A percentile compares a stretch with the other conserved stretches of the same genome.
Evolutionary conservation across 2,888 invertebrate species (phyloP).

Genomic region (Lasioglossum calceatum): DNA sequence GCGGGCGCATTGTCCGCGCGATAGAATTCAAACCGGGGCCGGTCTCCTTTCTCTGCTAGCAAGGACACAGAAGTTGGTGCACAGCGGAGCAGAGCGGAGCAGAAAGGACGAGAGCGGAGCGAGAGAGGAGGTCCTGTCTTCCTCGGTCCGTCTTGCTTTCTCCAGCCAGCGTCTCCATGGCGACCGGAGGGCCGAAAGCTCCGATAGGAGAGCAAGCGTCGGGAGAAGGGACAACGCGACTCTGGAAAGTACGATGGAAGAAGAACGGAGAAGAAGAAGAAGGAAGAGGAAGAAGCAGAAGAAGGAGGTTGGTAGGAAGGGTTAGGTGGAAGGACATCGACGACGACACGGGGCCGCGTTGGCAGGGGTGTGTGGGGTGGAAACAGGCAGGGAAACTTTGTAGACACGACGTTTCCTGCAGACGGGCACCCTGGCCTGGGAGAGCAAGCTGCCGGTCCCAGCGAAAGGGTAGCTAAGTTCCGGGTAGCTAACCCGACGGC

Average conservation of each 20-base stretch:
- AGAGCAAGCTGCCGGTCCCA: slow-evolving; percentile 44
- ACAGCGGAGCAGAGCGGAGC: neutral
- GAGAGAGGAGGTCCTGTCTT: slow-evolving; percentile 32
- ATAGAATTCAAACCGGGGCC: slow-evolving; percentile 72
- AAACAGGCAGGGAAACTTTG: slow-evolving; percentile 73
- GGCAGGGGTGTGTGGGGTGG: slow-evolving; percentile 31
- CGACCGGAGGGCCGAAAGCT: slow-evolving; percentile 67
- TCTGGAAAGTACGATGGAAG: slow-evolving; percentile 43
- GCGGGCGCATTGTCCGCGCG: slow-evolving; percentile 74
- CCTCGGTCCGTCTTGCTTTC: slow-evolving; percentile 43
- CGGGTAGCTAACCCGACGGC: slow-evolving; percentile 33
- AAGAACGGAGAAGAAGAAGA: slow-evolving; percentile 17
- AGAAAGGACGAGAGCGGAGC: neutral
- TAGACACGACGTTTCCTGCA: slow-evolving; percentile 80
- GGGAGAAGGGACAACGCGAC: slow-evolving; percentile 13
- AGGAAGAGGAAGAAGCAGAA: slow-evolving; percentile 18
- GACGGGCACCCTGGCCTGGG: slow-evolving; percentile 49
- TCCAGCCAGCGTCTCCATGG: slow-evolving; percentile 68
- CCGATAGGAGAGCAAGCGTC: slow-evolving; percentile 32
- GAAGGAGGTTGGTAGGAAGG: slow-evolving; percentile 2
- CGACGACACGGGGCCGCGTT: slow-evolving; percentile 36
- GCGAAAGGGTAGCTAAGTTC: slow-evolving; percentile 56
- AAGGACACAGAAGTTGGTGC: slow-evolving; percentile 60
- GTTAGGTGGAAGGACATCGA: slow-evolving; percentile 44
- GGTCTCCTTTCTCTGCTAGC: slow-evolving; percentile 53